Base-by-base conservation (phyloP, 2,888 invertebrate genomes). In the Mythimna albipuncta region DNA sequence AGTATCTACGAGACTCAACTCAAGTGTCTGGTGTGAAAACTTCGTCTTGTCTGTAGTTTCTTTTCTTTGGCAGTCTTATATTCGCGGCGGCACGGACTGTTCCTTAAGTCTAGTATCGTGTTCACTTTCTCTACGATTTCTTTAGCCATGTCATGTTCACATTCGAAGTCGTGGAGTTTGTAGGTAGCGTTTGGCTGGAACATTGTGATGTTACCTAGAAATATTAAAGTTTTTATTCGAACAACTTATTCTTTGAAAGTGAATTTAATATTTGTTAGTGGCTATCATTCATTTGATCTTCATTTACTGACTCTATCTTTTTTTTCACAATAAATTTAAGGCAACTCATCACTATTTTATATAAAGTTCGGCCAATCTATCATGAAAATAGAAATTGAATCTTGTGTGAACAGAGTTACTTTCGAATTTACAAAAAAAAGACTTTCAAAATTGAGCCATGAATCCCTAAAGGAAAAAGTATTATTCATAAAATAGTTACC, bases 111-210 rank as follows among this genome's bases (percentile, higher is more conserved):
- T 76, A 99, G 93, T 79, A 99, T 99, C 75, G 98, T 97, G 93
- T 98, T 98, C 16, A 99, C 97, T 95, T 99, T 99, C 81, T 98
- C 97, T 0, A 98, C 98, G 64, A 99, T 99, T 92, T 98, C 98
- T 82, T 97, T 97, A 0, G 98, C 98, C 2, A 97, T 97, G 6
- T 96, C 96, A 63, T 97, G 97, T 81, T 98, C 98, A 5, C 98
- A 97, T 94, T 99, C 99, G 90, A 99, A 99, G 90, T 98, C 98
- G 87, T 98, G 98, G 89, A 98, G 97, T 91, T 99, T 99, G 93
- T 98, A 99, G 67, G 97, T 97, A 9, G 96, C 93, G 78, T 91
- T 94, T 69, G 91, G 90, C 81, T 93, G 91, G 80, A 94, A 94
- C 79, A 94, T 81, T 21, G 72, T 61, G 55, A 77, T 41, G 61